Conservation (phyloP, 2,113 vertebrate genomes). For the Labeo catla region DNA sequence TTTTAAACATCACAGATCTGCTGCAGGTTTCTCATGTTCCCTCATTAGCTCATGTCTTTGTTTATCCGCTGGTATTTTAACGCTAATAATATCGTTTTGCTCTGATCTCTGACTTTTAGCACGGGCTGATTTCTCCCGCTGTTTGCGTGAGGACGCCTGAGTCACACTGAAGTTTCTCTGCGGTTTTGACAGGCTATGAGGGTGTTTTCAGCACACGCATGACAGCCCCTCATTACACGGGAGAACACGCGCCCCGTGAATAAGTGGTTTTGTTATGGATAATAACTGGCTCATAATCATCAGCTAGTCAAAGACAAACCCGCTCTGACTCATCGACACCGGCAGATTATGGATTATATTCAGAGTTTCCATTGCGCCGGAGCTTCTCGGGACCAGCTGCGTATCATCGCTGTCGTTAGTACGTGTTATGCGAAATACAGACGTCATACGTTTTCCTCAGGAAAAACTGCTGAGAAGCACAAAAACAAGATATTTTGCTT, state of each 20-base stretch:
- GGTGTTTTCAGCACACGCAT: slow-evolving; percentile 15
- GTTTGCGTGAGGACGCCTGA: not conserved
- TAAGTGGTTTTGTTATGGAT: slow-evolving; percentile 40
- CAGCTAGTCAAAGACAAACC: slow-evolving; percentile 37
- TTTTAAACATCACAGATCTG: not conserved
- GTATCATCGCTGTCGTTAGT: slow-evolving; percentile 51
- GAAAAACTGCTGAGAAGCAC: slow-evolving; percentile 47
- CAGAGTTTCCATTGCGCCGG: not conserved
- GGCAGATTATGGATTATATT: slow-evolving; percentile 20
- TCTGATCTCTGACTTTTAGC: not conserved
- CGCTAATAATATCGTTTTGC: slow-evolving; percentile 12
- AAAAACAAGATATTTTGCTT: slow-evolving; percentile 37
- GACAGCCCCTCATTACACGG: slow-evolving; percentile 50
- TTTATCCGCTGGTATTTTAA: not conserved
- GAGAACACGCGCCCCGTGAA: not conserved
- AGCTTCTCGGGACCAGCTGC: slow-evolving; percentile 41
- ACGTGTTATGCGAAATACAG: slow-evolving; percentile 21
- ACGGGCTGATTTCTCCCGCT: not conserved
- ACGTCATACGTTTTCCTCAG: slow-evolving; percentile 13
- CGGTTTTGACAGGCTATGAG: slow-evolving; percentile 24
- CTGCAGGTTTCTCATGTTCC: not conserved
- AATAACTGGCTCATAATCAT: slow-evolving; percentile 34
- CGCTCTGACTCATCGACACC: slow-evolving; percentile 10
- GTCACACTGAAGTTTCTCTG: slow-evolving; percentile 32
- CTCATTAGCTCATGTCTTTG: not conserved